phyloP scores from a whole-genome alignment of 64 coral and sea anemone genomes.

The Dendrophyllia cribrosa region DNA sequence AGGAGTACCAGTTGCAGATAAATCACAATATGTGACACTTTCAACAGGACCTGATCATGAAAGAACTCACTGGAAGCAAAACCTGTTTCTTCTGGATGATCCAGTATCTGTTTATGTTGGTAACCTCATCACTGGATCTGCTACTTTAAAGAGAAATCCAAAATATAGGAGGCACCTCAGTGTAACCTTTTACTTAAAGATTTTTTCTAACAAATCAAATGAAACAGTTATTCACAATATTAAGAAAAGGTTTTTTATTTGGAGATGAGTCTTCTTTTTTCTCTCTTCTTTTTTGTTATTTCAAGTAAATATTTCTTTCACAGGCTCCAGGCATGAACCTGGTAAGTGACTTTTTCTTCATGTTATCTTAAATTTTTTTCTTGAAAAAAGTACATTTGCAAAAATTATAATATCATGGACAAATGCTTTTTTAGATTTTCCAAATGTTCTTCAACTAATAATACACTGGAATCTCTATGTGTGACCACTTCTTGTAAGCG shows the following conservation, averaged over 20 bases:
- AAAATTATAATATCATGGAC: no score
- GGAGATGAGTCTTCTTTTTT: slow-evolving; percentile 47
- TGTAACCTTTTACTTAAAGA: slow-evolving; percentile 73
- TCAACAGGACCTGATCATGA: slow-evolving; percentile 73
- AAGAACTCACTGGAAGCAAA: slow-evolving; percentile 91
- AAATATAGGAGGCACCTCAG: slow-evolving; percentile 81
- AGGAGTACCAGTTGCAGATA: slow-evolving; percentile 61
- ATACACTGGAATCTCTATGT: no score
- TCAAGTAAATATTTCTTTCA: no score
- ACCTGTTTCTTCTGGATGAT: slow-evolving; percentile 86
- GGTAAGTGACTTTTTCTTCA: no score
- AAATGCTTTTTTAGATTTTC: no score
- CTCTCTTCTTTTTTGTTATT: no score
- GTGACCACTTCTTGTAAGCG: no score
- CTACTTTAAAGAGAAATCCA: slow-evolving; percentile 75
- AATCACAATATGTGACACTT: slow-evolving; percentile 31
- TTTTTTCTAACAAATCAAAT: slow-evolving; percentile 52
- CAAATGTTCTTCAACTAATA: no score
- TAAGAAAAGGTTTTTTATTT: slow-evolving; percentile 81
- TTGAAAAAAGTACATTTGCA: no score
- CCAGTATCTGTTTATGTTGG: slow-evolving; percentile 70
- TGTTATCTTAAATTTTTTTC: no score
- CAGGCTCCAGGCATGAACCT: no score
- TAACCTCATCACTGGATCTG: slow-evolving; percentile 72
- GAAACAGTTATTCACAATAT: slow-evolving; percentile 3